Conservation (phyloP, 2,797 vertebrate genomes). For the Chaunax sp. region DNA sequence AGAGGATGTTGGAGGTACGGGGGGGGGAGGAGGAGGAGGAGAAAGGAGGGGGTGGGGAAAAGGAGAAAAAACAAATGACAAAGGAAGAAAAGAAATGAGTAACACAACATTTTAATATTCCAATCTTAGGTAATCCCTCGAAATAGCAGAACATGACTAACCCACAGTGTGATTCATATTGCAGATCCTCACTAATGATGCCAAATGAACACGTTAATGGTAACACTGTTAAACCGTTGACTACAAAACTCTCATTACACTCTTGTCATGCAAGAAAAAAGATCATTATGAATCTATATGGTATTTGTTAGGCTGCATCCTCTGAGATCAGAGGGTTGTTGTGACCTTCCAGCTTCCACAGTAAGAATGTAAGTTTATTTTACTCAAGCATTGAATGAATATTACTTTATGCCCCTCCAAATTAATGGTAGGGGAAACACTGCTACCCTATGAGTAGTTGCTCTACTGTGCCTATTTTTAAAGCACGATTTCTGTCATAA, state of each 20-base stretch:
- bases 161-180: conserved; percentile 35
- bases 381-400: too few relatives aligned
- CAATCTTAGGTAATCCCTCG: conserved; percentile 21
- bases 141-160: conserved; percentile 35
- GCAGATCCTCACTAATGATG: conserved; percentile 31
- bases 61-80: neutral
- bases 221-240: neutral
- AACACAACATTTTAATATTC: conserved; percentile 11
- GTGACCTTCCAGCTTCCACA: too few relatives aligned
- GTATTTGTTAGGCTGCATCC: too few relatives aligned
- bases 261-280: too few relatives aligned
- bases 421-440: too few relatives aligned
- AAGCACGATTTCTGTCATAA: neutral
- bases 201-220: conserved; percentile 10
- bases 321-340: too few relatives aligned
- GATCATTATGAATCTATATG: too few relatives aligned
- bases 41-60: neutral
- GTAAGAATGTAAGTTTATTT: too few relatives aligned
- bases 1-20: neutral
- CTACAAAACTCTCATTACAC: neutral
- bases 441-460: too few relatives aligned
- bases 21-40: neutral
- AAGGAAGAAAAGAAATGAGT: neutral
- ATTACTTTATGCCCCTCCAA: too few relatives aligned
- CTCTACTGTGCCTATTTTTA: too few relatives aligned